A percentile compares a stretch with the other conserved stretches of the same genome.
Evolutionary conservation across 2,113 vertebrate genomes (phyloP).

Genomic region (Eulemur macaco): DNA sequence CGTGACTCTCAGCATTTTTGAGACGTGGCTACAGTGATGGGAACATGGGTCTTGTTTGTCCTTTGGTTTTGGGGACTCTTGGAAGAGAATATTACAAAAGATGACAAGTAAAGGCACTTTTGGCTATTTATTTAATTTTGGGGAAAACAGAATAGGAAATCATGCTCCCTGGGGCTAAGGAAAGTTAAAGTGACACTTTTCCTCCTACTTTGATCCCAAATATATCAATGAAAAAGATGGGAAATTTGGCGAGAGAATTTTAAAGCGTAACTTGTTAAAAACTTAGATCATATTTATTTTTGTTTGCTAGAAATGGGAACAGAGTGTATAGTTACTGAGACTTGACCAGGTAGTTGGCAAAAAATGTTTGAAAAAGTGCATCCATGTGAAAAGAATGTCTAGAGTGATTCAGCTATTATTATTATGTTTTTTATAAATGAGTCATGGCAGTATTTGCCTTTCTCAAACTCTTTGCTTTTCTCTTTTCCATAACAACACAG

Average conservation of each 20-base stretch:
- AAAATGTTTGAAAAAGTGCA: conserved; percentile 40
- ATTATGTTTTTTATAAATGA: conserved; percentile 48
- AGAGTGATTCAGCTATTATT: conserved; percentile 39
- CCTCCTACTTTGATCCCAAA: neutral
- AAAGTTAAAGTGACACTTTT: neutral
- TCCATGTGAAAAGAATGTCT: conserved; percentile 46
- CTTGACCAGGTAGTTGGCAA: conserved; percentile 24
- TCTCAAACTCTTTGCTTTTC: conserved; percentile 37
- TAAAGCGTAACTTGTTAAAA: conserved; percentile 24
- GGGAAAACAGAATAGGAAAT: neutral
- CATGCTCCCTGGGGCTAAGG: neutral
- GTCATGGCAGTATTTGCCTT: conserved; percentile 38
- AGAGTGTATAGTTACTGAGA: conserved; percentile 23
- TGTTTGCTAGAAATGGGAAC: conserved; percentile 12
- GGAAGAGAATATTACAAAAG: conserved; percentile 41
- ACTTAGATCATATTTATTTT: conserved; percentile 42
- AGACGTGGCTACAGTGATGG: neutral
- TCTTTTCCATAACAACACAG: conserved; percentile 34
- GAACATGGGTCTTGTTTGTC: neutral
- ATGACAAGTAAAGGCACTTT: neutral
- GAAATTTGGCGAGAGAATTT: conserved; percentile 25
- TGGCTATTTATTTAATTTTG: neutral
- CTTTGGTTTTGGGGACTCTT: neutral
- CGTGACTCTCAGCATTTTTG: neutral
- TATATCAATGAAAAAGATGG: neutral